Evolutionary conservation across 2,888 invertebrate species (phyloP).

Genomic region (Orthosia gracilis): DNA sequence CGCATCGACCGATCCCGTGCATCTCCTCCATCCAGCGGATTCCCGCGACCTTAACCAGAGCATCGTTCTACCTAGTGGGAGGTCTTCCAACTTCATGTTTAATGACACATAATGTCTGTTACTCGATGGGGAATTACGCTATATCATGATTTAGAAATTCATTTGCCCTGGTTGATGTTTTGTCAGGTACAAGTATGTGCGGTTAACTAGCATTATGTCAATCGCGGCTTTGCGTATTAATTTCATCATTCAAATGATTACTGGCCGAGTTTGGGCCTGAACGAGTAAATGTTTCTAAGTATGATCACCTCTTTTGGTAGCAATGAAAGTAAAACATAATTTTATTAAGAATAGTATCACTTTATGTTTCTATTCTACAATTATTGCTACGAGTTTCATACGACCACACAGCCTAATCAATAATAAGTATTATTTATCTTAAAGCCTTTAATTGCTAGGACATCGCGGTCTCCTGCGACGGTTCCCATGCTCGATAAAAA

Average conservation of each 20-base stretch:
- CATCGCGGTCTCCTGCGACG: slow-evolving; percentile 14
- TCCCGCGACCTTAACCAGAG: too few species aligned
- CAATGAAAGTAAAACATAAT: background rate
- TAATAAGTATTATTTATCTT: slow-evolving; percentile 31
- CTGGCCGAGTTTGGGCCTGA: background rate
- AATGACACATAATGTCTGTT: slow-evolving; percentile 20
- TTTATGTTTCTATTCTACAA: too few species aligned
- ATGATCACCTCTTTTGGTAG: background rate
- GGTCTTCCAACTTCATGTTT: background rate
- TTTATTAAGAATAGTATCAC: too few species aligned
- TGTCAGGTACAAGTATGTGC: slow-evolving; percentile 21
- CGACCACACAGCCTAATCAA: background rate
- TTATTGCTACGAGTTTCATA: background rate
- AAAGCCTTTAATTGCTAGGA: slow-evolving; percentile 49
- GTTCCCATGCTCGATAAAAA: slow-evolving; percentile 52
- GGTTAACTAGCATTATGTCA: slow-evolving; percentile 35
- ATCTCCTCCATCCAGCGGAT: too few species aligned
- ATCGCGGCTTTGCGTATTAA: background rate
- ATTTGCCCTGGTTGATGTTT: slow-evolving; percentile 35
- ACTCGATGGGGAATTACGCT: slow-evolving; percentile 29
- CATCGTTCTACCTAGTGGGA: too few species aligned
- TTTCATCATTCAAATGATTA: slow-evolving; percentile 34
- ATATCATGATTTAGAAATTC: slow-evolving; percentile 23
- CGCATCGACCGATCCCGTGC: too few species aligned
- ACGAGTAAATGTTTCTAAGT: background rate